Base-by-base conservation (phyloP, 23 tunicate species). In the Clavelina lepadiformis region DNA sequence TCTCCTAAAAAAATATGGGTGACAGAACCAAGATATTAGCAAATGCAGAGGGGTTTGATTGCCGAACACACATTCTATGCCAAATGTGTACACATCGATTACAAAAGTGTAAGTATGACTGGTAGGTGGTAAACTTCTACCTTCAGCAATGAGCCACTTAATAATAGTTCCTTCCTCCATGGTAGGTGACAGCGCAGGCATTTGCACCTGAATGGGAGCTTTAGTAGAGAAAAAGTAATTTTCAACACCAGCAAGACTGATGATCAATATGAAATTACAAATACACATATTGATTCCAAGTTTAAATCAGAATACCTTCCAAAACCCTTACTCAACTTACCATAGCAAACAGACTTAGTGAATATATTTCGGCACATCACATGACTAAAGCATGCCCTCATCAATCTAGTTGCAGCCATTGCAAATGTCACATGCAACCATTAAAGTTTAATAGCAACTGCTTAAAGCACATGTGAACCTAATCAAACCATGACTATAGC, bases 101-200 rank as follows among this genome's bases (percentile, higher is more conserved):
- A 41, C 49, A 41, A 41, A 41, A 8, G 11, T 8, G 49, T 8
- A 41, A 41, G 15, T 41, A 15, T 41, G 49, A 15, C 11, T 41
- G 11, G 49, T 8, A 41, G 15, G 49, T 8, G 11, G 49, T 41
- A 11, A 41, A 11, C 11, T 33, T 35, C 28, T 15, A 72, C 85
- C 84, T 54, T 61, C 84, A 38, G 57, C 56, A 11, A 78, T 41
- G 3, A 71, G 78, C 96, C 96, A 88, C 34, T 88, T 68, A 26
- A 66, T 65, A 29, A 88, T 81, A 26, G 82, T 76, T 23, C 96
- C 96, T 69, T 76, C 81, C 41, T 65, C 83, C 96, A 88, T 88
- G 5, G 96, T 88, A 38, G 96, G 96, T 24, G 96, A 88, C 23
- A 88, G 44, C 2, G 96, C 96, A 2, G 96, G 96, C 82, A 88